These are phyloP conservation scores for Brachypteracias leptosomus DNA, from an alignment of 2,113 vertebrate species.

Conservation along the genomic window DNA sequence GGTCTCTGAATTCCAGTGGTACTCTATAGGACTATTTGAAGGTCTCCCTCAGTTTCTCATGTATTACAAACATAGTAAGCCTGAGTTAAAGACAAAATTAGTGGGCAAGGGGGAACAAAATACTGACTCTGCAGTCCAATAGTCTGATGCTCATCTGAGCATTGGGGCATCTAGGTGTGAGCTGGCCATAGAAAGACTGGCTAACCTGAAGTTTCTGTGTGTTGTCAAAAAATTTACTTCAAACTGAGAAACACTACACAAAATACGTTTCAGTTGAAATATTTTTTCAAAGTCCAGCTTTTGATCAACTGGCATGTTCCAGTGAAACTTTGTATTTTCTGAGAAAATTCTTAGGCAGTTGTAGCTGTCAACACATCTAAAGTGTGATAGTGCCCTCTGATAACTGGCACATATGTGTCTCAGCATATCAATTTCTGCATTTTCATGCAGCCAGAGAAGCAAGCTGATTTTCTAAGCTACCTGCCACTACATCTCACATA, in stretches of 20 bases:
- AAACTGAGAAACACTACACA: neutral
- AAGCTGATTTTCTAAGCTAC: neutral
- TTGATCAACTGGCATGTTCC: neutral
- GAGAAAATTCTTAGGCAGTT: neutral
- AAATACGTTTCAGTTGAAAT: neutral
- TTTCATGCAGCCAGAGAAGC: neutral
- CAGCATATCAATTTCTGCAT: slow-evolving; percentile 1
- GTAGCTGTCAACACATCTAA: slow-evolving; percentile 11
- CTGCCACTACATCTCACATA: neutral
- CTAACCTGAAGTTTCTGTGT: neutral
- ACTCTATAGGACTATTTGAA: neutral
- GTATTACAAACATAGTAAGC: neutral
- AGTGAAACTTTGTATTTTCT: neutral
- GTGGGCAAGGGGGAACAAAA: neutral
- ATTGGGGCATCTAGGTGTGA: neutral
- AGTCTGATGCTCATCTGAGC: neutral
- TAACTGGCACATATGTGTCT: neutral
- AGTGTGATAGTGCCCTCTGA: neutral
- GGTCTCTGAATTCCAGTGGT: neutral
- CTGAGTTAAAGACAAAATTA: neutral
- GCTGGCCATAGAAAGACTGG: neutral
- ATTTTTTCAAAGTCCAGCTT: neutral
- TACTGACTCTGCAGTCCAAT: neutral
- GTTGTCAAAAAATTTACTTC: neutral
- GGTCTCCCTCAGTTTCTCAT: neutral